Percentiles rank a stretch among this genome's conserved stretches.
Conservation (phyloP, 2,797 vertebrate species). For the Sebastes matsubarae region DNA sequence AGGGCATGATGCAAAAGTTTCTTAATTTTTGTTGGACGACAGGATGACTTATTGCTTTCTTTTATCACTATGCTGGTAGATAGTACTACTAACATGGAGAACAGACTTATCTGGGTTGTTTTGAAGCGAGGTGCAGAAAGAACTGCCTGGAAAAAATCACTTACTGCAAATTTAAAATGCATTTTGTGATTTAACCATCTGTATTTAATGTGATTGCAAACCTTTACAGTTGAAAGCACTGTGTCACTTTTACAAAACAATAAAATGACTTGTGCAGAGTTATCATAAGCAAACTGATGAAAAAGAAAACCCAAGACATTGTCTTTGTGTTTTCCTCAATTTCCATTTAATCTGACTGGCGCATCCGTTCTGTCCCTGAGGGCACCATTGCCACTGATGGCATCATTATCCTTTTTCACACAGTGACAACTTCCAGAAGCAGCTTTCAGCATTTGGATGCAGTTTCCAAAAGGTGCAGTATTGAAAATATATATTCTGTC, state of each 20-base stretch:
- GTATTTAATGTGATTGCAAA: conserved; percentile 37
- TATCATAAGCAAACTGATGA: conserved; percentile 35
- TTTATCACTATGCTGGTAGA: neutral
- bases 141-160: neutral
- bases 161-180: neutral
- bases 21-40: neutral
- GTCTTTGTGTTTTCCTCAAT: conserved; percentile 46
- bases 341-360: conserved; percentile 60
- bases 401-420: conserved; percentile 63
- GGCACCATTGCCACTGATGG: conserved; percentile 58
- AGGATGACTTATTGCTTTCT: neutral
- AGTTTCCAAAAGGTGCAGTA: conserved; percentile 18
- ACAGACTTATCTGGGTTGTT: neutral
- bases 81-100: neutral
- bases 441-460: conserved; percentile 30
- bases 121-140: neutral
- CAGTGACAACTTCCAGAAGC: conserved; percentile 43
- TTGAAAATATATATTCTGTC: conserved; percentile 19
- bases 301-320: conserved; percentile 26
- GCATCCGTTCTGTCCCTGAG: conserved; percentile 49
- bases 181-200: conserved; percentile 20
- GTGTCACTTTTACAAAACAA: conserved; percentile 31
- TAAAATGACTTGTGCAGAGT: conserved; percentile 20
- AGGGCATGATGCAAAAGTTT: too few relatives aligned
- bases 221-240: conserved; percentile 13